Percentiles rank a stretch among this genome's conserved stretches.
phyloP scores from a whole-genome alignment of 2,113 vertebrate species.

The Cinclus cinclus region DNA sequence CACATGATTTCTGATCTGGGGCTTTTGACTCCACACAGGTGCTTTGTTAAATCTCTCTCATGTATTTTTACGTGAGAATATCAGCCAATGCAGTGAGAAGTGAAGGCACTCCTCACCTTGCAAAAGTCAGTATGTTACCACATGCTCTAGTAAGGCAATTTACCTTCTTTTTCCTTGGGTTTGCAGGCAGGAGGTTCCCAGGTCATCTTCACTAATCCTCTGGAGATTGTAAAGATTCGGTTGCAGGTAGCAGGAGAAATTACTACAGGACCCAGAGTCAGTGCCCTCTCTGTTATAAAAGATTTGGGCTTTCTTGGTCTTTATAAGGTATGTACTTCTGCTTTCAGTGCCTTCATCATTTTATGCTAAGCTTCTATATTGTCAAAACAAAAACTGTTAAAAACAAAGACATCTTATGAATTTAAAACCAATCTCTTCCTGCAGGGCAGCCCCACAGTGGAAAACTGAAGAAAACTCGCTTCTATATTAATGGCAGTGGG shows the following conservation, averaged over 20 bases:
- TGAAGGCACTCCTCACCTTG: not conserved
- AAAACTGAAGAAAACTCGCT: constrained; percentile 61
- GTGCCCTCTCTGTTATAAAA: constrained; percentile 78
- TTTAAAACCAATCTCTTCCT: constrained; percentile 49
- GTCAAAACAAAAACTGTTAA: not conserved
- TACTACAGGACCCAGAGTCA: constrained; percentile 82
- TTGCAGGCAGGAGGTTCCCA: constrained; percentile 83
- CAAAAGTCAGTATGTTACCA: not conserved
- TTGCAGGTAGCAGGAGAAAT: constrained; percentile 96
- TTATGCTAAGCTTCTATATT: not conserved
- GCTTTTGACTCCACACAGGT: not conserved
- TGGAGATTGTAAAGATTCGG: constrained; percentile 97
- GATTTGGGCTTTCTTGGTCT: constrained; percentile 83
- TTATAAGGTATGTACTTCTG: constrained; percentile 77
- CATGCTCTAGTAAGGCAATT: not conserved
- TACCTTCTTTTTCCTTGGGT: not conserved
- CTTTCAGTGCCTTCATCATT: not conserved
- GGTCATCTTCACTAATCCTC: constrained; percentile 84
- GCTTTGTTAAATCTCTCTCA: not conserved
- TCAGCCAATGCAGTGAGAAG: not conserved
- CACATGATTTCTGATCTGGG: not conserved
- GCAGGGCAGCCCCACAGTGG: constrained; percentile 40
- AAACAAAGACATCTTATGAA: constrained; percentile 29
- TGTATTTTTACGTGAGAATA: not conserved
- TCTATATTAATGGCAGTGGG: constrained; percentile 56